These are phyloP conservation scores for Cristatella mucedo DNA, from an alignment of 2,888 invertebrate species.

Conservation along the genomic window DNA sequence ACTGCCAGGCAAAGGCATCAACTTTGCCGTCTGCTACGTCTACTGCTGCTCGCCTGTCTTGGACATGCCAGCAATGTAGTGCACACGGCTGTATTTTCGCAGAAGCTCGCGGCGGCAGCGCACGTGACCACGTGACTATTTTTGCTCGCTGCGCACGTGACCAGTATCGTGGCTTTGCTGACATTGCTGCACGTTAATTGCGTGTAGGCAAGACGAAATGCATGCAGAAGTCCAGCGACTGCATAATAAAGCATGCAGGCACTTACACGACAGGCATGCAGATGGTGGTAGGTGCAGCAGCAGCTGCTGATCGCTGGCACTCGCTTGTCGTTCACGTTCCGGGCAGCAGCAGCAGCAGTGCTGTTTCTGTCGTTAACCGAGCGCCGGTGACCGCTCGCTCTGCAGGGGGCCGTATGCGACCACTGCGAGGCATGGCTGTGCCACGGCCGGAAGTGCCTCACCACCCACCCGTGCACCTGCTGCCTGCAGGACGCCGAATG, in stretches of 20 bases:
- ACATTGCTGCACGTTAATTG: conserved; percentile 5
- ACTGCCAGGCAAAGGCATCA: too few species aligned
- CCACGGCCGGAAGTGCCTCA: conserved; percentile 78
- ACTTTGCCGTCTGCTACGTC: too few species aligned
- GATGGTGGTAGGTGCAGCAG: conserved; percentile 31
- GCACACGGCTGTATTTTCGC: too few species aligned
- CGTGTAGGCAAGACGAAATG: conserved; percentile 63
- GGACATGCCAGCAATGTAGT: too few species aligned
- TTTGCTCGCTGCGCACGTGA: too few species aligned
- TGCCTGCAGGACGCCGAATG: conserved; percentile 74
- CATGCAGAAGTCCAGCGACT: conserved; percentile 87
- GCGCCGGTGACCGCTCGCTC: too few species aligned
- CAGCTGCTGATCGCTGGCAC: neutral
- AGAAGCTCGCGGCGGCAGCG: too few species aligned
- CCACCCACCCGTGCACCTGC: conserved; percentile 75
- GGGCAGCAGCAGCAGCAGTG: too few species aligned
- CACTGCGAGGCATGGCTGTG: conserved; percentile 95
- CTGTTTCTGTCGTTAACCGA: too few species aligned
- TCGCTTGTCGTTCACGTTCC: too few species aligned
- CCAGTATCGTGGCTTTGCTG: neutral
- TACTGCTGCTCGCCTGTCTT: too few species aligned
- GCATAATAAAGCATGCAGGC: conserved; percentile 74
- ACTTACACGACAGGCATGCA: conserved; percentile 63
- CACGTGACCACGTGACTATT: too few species aligned
- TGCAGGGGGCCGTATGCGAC: conserved; percentile 83